Base-by-base conservation (phyloP, 2,888 invertebrate species). In the Operophtera brumata region DNA sequence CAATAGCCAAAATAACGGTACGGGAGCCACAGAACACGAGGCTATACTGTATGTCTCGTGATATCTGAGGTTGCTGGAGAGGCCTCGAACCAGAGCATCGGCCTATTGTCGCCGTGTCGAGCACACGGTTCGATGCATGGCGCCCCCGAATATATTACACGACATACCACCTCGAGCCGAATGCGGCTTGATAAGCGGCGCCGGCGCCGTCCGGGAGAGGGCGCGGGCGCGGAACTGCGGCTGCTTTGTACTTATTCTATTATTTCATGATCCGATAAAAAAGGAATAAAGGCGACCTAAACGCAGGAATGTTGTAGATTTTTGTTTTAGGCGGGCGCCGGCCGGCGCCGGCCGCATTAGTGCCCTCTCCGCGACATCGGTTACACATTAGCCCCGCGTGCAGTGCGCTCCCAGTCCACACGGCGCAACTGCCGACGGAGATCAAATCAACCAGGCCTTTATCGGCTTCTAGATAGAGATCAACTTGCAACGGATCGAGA, bases 331-430 rank as follows among this genome's bases (percentile, higher is more conserved):
- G 78, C 78, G 87, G 91, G 73, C 91, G 91, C 82, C 91, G 92
- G 91, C 82, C 91, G 92, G 71, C 91, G 91, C 77, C 91, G 85
- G 71, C 69, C 78, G 83, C 85, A 86, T 86, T 85, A 84, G 84
- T 74, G 77, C 71, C 68, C 77, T 73, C 77, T 68, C 61, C 64
- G 69, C 75, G 75, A 84, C 86, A 84, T 64, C 85, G 77, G 71
- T 78, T 80, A 73, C 84, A 82, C 86, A 84, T 85, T 85, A 85
- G 81, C 76, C 73, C 73, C 82, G 84, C 58, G 71, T 36, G n/a
- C 25, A 25, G 40, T 11, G 54, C 13, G 4, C 50, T 4, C 6
- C 30, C 30, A 6, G 13, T 20, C 14, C 8, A 11, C 32, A 26
- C 32, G 28, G 53, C 13, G 4, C 47, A 6, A 41, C 48, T 20